These are phyloP conservation scores for Bhutanitis thaidina DNA, from an alignment of 2,888 invertebrate genomes.

Conservation along the genomic window DNA sequence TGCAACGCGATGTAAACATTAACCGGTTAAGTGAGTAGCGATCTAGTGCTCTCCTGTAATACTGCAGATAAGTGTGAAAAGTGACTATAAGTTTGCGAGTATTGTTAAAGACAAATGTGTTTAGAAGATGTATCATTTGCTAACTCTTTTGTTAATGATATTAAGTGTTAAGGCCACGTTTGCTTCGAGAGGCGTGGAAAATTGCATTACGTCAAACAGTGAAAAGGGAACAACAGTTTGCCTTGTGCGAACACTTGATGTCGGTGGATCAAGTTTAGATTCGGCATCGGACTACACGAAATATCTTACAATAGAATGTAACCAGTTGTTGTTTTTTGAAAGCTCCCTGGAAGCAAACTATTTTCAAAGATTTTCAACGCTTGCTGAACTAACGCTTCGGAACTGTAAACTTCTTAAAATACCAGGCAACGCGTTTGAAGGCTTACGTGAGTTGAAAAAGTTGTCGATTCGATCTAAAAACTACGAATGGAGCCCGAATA, in stretches of 20 bases:
- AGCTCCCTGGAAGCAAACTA: slow-evolving; percentile 87
- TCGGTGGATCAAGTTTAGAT: slow-evolving; percentile 82
- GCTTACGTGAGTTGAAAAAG: slow-evolving; percentile 88
- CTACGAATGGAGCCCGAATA: slow-evolving; percentile 87
- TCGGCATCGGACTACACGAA: slow-evolving; percentile 85
- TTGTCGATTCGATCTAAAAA: slow-evolving; percentile 90
- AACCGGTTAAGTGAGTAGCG: slow-evolving; percentile 50
- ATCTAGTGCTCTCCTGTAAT: slow-evolving; percentile 42
- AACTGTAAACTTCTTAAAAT: slow-evolving; percentile 90
- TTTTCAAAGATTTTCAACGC: slow-evolving; percentile 86
- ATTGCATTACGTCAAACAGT: slow-evolving; percentile 44
- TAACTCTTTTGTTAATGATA: slow-evolving; percentile 75
- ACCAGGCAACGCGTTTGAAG: slow-evolving; percentile 89
- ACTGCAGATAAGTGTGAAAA: slow-evolving; percentile 31
- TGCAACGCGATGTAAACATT: slow-evolving; percentile 70
- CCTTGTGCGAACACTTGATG: slow-evolving; percentile 84
- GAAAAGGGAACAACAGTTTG: slow-evolving; percentile 80
- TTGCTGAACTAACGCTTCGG: slow-evolving; percentile 86
- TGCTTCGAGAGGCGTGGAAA: slow-evolving; percentile 63
- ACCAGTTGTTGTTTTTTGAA: slow-evolving; percentile 88
- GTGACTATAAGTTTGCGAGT: slow-evolving; percentile 35
- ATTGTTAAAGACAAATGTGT: slow-evolving; percentile 62
- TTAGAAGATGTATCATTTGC: slow-evolving; percentile 73
- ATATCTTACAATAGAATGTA: slow-evolving; percentile 87
- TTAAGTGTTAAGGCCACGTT: slow-evolving; percentile 70